phyloP scores from a whole-genome alignment of 2,113 vertebrate genomes.

The Lepisosteus osseus region DNA sequence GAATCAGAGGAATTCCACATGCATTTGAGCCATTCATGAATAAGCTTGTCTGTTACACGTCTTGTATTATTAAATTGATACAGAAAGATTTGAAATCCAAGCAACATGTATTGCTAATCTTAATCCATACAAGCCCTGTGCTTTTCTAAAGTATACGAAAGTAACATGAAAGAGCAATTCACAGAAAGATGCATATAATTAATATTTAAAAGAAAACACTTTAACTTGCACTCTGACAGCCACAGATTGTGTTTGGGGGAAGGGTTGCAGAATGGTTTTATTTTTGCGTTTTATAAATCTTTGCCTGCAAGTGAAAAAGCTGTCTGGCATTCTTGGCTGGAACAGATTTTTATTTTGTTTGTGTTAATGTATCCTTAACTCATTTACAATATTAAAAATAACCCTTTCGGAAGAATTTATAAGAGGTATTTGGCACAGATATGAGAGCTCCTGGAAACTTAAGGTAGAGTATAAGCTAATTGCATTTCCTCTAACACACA shows the following conservation, averaged over 20 bases:
- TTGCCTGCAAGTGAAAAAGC: conserved; percentile 20
- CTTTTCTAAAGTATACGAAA: no score
- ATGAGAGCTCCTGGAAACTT: conserved; percentile 41
- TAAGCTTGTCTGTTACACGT: neutral
- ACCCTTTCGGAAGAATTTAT: conserved; percentile 44
- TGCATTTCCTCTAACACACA: conserved; percentile 40
- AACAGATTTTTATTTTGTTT: conserved; percentile 19
- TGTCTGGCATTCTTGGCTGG: conserved; percentile 35
- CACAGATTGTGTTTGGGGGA: no score
- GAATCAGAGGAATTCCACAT: neutral
- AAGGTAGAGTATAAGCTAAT: conserved; percentile 40
- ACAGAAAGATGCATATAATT: neutral
- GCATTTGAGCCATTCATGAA: neutral
- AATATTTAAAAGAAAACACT: neutral
- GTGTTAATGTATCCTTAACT: conserved; percentile 35
- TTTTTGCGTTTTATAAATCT: conserved; percentile 5
- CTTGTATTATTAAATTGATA: no score
- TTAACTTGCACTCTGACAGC: no score
- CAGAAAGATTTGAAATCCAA: neutral
- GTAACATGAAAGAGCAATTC: neutral
- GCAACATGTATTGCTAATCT: neutral
- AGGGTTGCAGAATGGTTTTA: no score
- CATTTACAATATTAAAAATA: conserved; percentile 30
- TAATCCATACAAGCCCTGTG: neutral
- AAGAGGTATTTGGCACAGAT: conserved; percentile 35